Percentiles rank a stretch among this genome's conserved stretches.
These are phyloP conservation scores for Coturnix japonica DNA, from an alignment of 2,113 vertebrate species.

Conservation along the genomic window DNA sequence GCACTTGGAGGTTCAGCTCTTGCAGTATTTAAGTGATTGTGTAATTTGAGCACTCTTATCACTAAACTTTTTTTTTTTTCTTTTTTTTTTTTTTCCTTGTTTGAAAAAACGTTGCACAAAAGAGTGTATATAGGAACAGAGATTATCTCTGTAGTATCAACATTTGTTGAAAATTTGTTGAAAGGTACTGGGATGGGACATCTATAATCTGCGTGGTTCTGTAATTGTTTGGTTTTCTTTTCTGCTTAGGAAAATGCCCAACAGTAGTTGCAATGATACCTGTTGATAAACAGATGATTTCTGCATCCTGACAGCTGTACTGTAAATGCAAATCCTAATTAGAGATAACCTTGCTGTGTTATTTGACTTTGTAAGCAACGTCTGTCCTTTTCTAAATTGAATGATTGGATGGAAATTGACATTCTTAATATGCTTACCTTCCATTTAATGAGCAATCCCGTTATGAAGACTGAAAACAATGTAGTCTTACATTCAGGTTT, in stretches of 20 bases:
- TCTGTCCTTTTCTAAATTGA: constrained; percentile 27
- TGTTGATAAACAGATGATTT: constrained; percentile 19
- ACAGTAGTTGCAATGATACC: background rate
- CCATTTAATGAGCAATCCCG: constrained; percentile 28
- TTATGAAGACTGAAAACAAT: constrained; percentile 26
- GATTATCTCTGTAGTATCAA: background rate
- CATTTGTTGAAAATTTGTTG: background rate
- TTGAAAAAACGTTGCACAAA: background rate
- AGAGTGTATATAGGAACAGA: background rate
- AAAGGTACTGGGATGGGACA: background rate
- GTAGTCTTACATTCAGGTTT: background rate
- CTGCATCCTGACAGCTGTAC: background rate
- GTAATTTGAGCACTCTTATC: background rate
- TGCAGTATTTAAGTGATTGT: background rate
- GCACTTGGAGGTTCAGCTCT: background rate
- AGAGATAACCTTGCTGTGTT: background rate
- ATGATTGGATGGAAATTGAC: constrained; percentile 20
- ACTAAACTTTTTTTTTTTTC: background rate
- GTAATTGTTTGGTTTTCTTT: background rate
- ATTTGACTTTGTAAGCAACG: background rate
- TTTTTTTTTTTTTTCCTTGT: background rate
- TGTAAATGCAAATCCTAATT: background rate
- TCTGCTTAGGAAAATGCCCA: background rate
- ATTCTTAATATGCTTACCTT: constrained; percentile 49
- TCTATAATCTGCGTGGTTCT: background rate